Base-by-base conservation (phyloP, 1,140 invertebrate species). In the Diachasmimorpha longicaudata region DNA sequence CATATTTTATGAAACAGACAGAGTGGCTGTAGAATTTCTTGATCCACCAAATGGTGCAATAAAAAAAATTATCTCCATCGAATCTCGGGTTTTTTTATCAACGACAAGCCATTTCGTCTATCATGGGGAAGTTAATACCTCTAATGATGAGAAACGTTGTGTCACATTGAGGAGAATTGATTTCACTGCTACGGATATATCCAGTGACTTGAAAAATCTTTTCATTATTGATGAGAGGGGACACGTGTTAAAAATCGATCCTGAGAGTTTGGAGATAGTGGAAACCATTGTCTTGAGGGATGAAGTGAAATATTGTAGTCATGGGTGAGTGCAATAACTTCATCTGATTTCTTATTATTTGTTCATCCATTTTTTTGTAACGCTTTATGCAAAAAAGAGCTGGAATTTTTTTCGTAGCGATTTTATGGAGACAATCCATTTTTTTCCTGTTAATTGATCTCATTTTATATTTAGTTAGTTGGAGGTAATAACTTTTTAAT, bases 211-310 rank as follows among this genome's bases (percentile, higher is more conserved):
- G 79, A 84, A 91, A 77, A 85, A 90, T 79, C 85, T 94, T 42
- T 93, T 91, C 84, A 89, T 92, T 72, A 90, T 93, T 74, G 91
- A 92, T 85, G 86, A 88, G 55, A 88, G 90, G 81, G 93, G 93
- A 16, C 86, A 90, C 68, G 89, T 93, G 11, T 90, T 91, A 77
- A 92, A 91, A 85, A 89, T 91, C 70, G 83, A 85, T 79, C 90
- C 90, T 79, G 80, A 88, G 72, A 86, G 87, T 79, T 88, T 93
- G 78, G 89, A 87, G 81, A 81, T 89, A 46, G 81, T 91, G 77
- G 90, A 92, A 80, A 92, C 92, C 83, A 91, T 93, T 46, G 81
- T 91, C 76, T 85, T 94, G 16, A 90, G 90, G 79, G 92, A 93
- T 81, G 92, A 93, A 76, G 84, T 89, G 1, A 92, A 91, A 81